These are phyloP conservation scores for Australoheros scitulus DNA, from an alignment of 2,113 vertebrate species.

Conservation along the genomic window DNA sequence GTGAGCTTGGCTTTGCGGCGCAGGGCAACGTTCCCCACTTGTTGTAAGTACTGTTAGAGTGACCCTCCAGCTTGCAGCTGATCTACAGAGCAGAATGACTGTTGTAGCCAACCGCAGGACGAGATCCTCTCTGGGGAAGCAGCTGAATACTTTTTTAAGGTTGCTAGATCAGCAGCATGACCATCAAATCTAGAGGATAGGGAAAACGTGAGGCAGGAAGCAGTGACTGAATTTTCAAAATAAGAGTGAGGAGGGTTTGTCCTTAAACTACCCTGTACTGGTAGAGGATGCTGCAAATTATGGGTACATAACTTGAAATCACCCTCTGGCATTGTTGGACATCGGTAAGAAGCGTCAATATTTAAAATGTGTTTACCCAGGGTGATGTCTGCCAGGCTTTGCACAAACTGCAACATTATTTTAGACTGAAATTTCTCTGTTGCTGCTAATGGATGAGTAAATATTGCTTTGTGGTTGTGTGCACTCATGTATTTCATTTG, in stretches of 20 bases:
- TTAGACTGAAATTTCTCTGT: not conserved
- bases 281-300: not conserved
- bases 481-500: conserved; percentile 1
- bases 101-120: not conserved
- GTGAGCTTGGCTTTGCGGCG: not conserved
- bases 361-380: conserved; percentile 18
- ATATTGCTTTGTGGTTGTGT: conserved; percentile 18
- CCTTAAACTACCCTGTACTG: not conserved
- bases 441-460: conserved; percentile 4
- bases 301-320: too few species aligned
- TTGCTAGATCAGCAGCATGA: not conserved
- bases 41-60: not conserved
- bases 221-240: not conserved
- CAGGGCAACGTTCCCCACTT: not conserved
- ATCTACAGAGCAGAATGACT: not conserved
- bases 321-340: not conserved
- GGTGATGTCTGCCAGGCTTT: conserved; percentile 6
- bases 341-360: not conserved
- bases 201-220: not conserved
- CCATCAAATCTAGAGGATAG: not conserved
- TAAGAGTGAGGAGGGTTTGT: not conserved
- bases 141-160: not conserved
- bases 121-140: not conserved
- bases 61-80: not conserved
- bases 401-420: not conserved